phyloP scores from a whole-genome alignment of 2,113 vertebrate species.

The Zonotrichia leucophrys region DNA sequence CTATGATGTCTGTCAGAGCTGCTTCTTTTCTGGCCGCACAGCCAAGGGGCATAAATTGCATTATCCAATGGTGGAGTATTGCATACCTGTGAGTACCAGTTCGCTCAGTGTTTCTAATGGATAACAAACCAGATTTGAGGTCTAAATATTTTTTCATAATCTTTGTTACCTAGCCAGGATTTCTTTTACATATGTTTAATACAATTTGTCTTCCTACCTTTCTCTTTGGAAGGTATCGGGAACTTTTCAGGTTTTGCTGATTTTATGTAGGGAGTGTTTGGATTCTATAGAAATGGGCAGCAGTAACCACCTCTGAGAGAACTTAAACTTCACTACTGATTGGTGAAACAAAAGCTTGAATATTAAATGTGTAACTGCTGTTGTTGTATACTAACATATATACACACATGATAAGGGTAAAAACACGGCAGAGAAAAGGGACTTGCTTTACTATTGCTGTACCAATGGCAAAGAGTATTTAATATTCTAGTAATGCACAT shows the following conservation, averaged over 20 bases:
- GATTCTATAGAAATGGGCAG: background rate
- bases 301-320: background rate
- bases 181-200: background rate
- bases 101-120: background rate
- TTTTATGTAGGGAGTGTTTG: background rate
- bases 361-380: background rate
- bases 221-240: background rate
- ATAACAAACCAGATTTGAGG: background rate
- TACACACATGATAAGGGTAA: background rate
- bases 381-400: background rate
- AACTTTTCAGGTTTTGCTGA: background rate
- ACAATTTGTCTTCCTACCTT: background rate
- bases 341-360: background rate
- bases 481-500: background rate
- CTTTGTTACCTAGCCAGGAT: background rate
- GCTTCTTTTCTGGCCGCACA: slow-evolving; percentile 97
- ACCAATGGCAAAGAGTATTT: background rate
- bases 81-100: slow-evolving; percentile 88
- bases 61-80: slow-evolving; percentile 99
- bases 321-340: background rate
- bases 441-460: background rate
- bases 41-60: slow-evolving; percentile 97
- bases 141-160: background rate
- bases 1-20: slow-evolving; percentile 98
- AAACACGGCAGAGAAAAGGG: background rate